Base-by-base conservation (phyloP, 2,113 vertebrate genomes). In the Taxidea taxus region DNA sequence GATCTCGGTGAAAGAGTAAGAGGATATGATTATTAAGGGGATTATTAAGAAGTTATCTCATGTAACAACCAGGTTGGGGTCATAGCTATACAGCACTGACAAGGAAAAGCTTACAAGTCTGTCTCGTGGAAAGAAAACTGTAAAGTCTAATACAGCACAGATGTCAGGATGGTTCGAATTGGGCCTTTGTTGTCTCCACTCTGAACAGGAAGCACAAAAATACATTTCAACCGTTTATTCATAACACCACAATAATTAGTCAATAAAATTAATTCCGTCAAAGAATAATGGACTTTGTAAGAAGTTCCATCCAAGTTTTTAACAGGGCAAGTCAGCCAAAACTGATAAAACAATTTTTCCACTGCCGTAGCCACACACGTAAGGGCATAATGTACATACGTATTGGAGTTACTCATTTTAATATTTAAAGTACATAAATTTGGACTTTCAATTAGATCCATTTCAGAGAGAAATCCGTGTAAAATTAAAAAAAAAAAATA, bases 391-490 rank as follows among this genome's bases (percentile, higher is more conserved):
- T 27, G 8, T n/a, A 25, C 6, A 20, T 13, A 47, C 0, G 0
- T 34, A 68, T 10, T 85, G 31, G 12, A 7, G 6, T 64, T 77
- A 54, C 4, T 18, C 74, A 27, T 90, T 87, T 91, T 88, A 82
- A 68, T 74, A 89, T 93, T 82, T 75, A 27, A 70, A 94, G 42
- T 8, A 64, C 6, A 20, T 66, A 37, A 14, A 70, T 84, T 54
- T 78, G 80, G 11, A 86, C 20, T 80, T 75, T 91, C 68, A 54
- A 49, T 66, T 96, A 16, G 0, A 75, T 87, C 44, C 18, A 37
- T 95, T 87, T 96, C 49, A 37, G 62, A 92, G 39, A 96, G 95
- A 95, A 85, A 78, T 34, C 49, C 54, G 54, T 11, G 60, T 29
- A 74, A 77, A 56, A 56, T 56, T 56, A 6, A 6, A 3, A 56